Conservation (phyloP, 2,797 vertebrate genomes). For the Taeniopygia guttata region DNA sequence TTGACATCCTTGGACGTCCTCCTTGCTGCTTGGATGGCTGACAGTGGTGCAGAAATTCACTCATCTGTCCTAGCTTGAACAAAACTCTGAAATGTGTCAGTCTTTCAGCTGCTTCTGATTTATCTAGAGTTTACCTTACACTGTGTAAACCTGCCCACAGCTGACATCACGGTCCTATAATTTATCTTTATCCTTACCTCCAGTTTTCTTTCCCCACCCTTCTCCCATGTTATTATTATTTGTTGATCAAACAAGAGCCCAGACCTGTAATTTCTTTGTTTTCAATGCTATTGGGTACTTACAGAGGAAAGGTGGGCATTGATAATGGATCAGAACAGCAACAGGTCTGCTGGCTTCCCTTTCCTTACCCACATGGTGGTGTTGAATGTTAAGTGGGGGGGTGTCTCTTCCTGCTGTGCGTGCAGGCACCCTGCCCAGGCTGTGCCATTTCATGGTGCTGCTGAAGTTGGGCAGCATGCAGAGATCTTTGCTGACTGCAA, state of each 20-base stretch:
- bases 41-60: not conserved
- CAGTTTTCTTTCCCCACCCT: not conserved
- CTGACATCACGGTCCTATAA: not conserved
- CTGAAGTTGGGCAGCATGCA: not conserved
- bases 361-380: not conserved
- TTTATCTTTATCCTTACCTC: not conserved
- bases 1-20: not conserved
- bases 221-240: not conserved
- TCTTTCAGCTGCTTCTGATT: not conserved
- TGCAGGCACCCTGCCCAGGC: not conserved
- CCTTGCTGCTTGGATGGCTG: not conserved
- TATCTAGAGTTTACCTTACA: not conserved
- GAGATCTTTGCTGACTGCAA: not conserved
- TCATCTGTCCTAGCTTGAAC: not conserved
- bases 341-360: not conserved
- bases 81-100: not conserved
- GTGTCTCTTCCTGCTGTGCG: not conserved
- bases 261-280: not conserved
- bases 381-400: not conserved
- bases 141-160: not conserved
- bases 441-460: rapidly evolving
- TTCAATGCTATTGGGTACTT: not conserved
- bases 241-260: not conserved
- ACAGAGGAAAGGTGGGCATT: not conserved
- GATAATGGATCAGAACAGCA: not conserved